These are phyloP conservation scores for Heterocephalus glaber DNA, from an alignment of 2,113 vertebrate species.

Conservation along the genomic window DNA sequence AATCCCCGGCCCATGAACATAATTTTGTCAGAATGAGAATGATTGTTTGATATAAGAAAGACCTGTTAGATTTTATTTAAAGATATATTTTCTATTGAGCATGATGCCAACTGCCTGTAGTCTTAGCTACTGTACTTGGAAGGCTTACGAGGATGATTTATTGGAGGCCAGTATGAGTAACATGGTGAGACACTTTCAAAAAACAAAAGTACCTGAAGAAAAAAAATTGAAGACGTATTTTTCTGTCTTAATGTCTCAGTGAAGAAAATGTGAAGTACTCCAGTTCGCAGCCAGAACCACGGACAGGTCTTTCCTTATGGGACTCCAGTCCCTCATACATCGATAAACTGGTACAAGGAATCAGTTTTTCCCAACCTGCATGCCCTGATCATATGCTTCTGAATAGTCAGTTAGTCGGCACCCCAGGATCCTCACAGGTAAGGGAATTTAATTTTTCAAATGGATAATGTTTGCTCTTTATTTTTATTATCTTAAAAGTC, in stretches of 20 bases:
- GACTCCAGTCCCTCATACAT: slow-evolving; percentile 86
- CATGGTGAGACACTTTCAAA: background rate
- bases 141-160: background rate
- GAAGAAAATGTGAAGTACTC: slow-evolving; percentile 91
- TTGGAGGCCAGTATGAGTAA: background rate
- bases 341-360: slow-evolving; percentile 88
- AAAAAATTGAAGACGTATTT: slow-evolving; percentile 2
- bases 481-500: slow-evolving; percentile 31
- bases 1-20: no score
- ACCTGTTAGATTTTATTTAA: slow-evolving; percentile 55
- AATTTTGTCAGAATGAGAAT: slow-evolving; percentile 1
- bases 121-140: background rate
- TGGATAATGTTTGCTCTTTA: background rate
- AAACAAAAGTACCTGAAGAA: background rate
- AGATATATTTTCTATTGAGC: background rate
- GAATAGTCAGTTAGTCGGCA: slow-evolving; percentile 93
- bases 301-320: slow-evolving; percentile 86
- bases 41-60: background rate
- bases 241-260: slow-evolving; percentile 80
- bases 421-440: slow-evolving; percentile 97
- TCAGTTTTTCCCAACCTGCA: slow-evolving; percentile 96
- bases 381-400: slow-evolving; percentile 97
- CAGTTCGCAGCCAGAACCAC: slow-evolving; percentile 95
- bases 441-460: slow-evolving; percentile 18
- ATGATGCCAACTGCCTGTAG: background rate